A percentile compares a stretch with the other conserved stretches of the same genome.
Conservation (phyloP, 2,888 invertebrate genomes). For the Cremastobaeus sp. region DNA sequence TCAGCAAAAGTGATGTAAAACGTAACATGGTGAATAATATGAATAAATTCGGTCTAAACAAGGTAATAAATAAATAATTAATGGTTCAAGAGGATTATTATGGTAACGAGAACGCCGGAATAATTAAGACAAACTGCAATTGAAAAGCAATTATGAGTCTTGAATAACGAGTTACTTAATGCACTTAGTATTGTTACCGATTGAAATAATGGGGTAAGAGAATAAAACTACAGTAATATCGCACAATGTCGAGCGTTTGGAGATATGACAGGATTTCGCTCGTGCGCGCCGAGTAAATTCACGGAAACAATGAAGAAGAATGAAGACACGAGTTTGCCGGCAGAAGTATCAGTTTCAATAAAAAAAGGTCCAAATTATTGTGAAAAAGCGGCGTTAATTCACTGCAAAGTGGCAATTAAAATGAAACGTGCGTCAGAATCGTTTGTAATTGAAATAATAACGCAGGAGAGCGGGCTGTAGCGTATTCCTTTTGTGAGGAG, state of each 20-base stretch:
- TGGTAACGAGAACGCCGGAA: constrained; percentile 24
- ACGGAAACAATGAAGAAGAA: not conserved
- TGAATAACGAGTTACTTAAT: constrained; percentile 28
- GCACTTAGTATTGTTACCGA: constrained; percentile 32
- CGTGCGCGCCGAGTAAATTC: constrained; percentile 11
- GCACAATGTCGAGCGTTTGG: no score
- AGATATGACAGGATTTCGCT: no score
- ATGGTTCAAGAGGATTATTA: constrained; percentile 25
- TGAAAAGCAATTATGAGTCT: constrained; percentile 39
- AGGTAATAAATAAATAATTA: constrained; percentile 33
- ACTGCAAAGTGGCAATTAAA: constrained; percentile 16
- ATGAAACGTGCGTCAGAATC: constrained; percentile 15
- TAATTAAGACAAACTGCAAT: constrained; percentile 30
- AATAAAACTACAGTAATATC: constrained; percentile 17
- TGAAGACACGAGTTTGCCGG: not conserved
- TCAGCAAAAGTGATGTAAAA: no score
- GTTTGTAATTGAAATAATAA: constrained; percentile 39
- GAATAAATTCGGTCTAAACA: no score
- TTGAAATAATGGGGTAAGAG: constrained; percentile 32
- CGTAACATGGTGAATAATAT: no score
- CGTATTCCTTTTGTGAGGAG: constrained; percentile 19
- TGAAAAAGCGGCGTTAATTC: not conserved
- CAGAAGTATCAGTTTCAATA: not conserved
- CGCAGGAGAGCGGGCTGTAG: constrained; percentile 22
- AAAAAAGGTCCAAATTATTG: constrained; percentile 4